Percentiles rank a stretch among this genome's conserved stretches.
Conservation (phyloP, 2,888 invertebrate species). For the Amphipoea lucens region DNA sequence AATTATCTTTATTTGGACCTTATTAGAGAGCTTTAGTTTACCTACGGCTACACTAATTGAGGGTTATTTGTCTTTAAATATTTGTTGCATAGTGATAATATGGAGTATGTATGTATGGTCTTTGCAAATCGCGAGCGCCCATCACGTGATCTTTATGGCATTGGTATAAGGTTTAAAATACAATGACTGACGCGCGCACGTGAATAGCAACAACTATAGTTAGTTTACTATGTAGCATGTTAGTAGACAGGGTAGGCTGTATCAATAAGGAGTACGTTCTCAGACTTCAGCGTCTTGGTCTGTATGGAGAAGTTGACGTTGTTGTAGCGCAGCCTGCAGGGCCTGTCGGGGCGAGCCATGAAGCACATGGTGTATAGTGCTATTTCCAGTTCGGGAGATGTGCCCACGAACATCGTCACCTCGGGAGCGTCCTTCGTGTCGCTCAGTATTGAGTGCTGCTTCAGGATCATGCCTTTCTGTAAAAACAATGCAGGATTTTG, state of each 20-base stretch:
- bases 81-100: slow-evolving; percentile 18
- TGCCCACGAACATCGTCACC: slow-evolving; percentile 95
- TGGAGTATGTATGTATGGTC: neutral
- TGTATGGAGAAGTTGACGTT: slow-evolving; percentile 85
- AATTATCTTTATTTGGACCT: slow-evolving; percentile 30
- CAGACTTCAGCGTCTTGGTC: slow-evolving; percentile 83
- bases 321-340: slow-evolving; percentile 92
- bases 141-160: neutral
- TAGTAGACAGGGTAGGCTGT: slow-evolving; percentile 83
- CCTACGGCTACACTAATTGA: slow-evolving; percentile 18
- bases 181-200: neutral
- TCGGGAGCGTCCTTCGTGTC: slow-evolving; percentile 94
- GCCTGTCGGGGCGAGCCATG: slow-evolving; percentile 93
- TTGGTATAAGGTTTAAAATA: neutral
- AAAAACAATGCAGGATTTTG: neutral
- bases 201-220: neutral
- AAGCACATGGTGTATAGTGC: slow-evolving; percentile 97
- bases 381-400: slow-evolving; percentile 97
- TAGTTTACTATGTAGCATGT: slow-evolving; percentile 18
- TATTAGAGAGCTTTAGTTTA: slow-evolving; percentile 37
- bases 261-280: slow-evolving; percentile 83
- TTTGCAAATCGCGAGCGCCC: neutral
- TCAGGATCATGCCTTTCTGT: slow-evolving; percentile 94
- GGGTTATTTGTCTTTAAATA: slow-evolving; percentile 24
- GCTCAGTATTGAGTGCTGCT: slow-evolving; percentile 93